Evolutionary conservation across 1,140 invertebrate genomes (phyloP).

Genomic region (Atta colombica): DNA sequence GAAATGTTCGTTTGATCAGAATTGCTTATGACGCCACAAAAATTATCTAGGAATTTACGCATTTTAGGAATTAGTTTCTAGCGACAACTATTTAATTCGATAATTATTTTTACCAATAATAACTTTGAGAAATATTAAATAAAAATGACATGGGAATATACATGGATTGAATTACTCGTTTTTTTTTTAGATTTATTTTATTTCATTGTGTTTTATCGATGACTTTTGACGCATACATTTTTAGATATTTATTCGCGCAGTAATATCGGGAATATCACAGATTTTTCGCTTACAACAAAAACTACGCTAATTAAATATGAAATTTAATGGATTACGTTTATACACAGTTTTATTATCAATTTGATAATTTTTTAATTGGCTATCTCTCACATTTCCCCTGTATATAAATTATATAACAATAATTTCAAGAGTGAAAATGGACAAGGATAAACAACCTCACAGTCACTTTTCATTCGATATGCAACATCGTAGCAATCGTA

Average conservation of each 20-base stretch:
- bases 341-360: slow-evolving; percentile 10
- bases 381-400: slow-evolving; percentile 1
- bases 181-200: background rate
- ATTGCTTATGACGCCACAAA: background rate
- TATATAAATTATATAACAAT: slow-evolving; percentile 74
- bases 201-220: slow-evolving; percentile 32
- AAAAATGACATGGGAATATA: background rate
- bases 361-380: background rate
- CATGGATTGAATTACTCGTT: background rate
- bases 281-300: slow-evolving; percentile 8
- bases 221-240: background rate
- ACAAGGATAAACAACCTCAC: slow-evolving; percentile 80
- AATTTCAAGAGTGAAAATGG: slow-evolving; percentile 82
- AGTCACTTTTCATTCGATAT: slow-evolving; percentile 76
- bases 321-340: slow-evolving; percentile 28
- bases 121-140: background rate
- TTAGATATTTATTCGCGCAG: slow-evolving; percentile 17
- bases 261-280: slow-evolving; percentile 40
- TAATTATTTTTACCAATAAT: background rate
- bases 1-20: slow-evolving; percentile 1
- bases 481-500: slow-evolving; percentile 81
- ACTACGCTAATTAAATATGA: slow-evolving; percentile 33
- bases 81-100: background rate
- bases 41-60: background rate
- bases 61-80: background rate